These are phyloP conservation scores for Caenorhabditis macrosperma DNA, from an alignment of 2,888 invertebrate species.

Conservation along the genomic window DNA sequence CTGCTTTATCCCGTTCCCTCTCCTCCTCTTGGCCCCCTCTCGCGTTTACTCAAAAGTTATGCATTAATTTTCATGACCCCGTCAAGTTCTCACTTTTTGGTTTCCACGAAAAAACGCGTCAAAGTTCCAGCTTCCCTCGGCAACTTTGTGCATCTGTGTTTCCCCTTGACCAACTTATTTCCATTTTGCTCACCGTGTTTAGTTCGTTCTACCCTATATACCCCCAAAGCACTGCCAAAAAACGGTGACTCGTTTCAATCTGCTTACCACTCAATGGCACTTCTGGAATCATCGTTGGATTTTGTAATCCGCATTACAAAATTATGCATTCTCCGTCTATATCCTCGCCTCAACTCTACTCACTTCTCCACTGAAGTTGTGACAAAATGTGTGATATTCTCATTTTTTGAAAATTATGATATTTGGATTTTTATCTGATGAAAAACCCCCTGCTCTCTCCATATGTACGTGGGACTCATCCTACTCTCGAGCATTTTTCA, in stretches of 20 bases:
- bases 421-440: conserved; percentile 33
- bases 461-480: conserved; percentile 23
- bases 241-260: conserved; percentile 40
- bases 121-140: conserved; percentile 13
- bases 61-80: conserved; percentile 51
- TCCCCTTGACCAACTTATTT: not conserved
- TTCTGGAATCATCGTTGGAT: conserved; percentile 24
- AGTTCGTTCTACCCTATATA: not conserved
- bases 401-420: conserved; percentile 1
- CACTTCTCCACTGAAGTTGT: conserved; percentile 50
- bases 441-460: conserved; percentile 26
- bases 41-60: conserved; percentile 11
- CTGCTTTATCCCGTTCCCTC: conserved; percentile 47
- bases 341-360: conserved; percentile 14
- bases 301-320: conserved; percentile 41
- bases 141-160: not conserved
- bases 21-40: not conserved
- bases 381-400: conserved; percentile 48
- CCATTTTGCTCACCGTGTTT: conserved; percentile 39
- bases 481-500: conserved; percentile 38
- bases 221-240: conserved; percentile 42
- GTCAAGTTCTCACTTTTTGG: conserved; percentile 33
- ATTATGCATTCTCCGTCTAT: conserved; percentile 27
- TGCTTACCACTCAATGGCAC: not conserved
- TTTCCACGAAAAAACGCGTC: conserved; percentile 3